A percentile compares a stretch with the other conserved stretches of the same genome.
Conservation (phyloP, 2,113 vertebrate genomes). For the Paramormyrops kingsleyae region DNA sequence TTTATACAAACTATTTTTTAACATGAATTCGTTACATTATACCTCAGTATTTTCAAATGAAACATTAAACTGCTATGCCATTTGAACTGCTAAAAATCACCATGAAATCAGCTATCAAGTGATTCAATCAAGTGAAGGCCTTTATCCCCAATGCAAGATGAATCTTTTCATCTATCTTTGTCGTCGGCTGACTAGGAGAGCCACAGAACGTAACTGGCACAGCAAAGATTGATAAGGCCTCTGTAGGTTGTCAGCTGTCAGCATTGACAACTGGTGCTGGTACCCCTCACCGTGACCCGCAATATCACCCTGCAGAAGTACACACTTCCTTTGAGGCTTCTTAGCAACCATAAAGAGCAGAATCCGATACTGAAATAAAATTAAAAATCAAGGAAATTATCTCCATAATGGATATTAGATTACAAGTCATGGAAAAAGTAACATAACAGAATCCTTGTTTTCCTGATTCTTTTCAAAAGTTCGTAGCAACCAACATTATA, state of each 20-base stretch:
- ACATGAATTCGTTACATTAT: not conserved
- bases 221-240: not conserved
- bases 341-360: not conserved
- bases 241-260: not conserved
- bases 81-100: not conserved
- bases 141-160: not conserved
- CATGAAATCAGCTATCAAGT: not conserved
- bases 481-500: not conserved
- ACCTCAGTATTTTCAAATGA: not conserved
- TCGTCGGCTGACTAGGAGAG: not conserved
- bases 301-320: not conserved
- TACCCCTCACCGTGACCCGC: not conserved
- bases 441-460: not conserved
- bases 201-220: not conserved
- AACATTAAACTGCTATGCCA: not conserved
- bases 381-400: not conserved
- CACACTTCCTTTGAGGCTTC: not conserved
- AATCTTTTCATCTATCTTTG: not conserved
- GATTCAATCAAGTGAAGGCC: not conserved
- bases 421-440: not conserved
- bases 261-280: not conserved
- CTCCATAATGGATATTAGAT: not conserved
- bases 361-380: not conserved
- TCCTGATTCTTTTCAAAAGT: not conserved
- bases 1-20: not conserved